Evolutionary conservation across 1,140 invertebrate species (phyloP), one percentile per base, ranked within the genome.

Genomic region (Halesus radiatus): DNA sequence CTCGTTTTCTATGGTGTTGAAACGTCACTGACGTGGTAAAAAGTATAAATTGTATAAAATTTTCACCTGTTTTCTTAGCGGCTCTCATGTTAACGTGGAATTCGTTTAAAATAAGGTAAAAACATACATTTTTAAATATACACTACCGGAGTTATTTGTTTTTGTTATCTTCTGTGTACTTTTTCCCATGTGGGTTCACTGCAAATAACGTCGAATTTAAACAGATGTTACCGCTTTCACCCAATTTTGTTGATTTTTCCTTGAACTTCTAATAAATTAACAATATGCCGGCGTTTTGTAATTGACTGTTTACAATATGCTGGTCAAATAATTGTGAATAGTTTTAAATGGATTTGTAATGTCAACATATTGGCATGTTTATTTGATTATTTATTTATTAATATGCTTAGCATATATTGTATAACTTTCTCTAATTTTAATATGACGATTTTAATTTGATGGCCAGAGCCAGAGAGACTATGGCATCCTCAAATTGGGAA

Each of bases 1-100:
- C 5, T 29, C 5, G 5, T 29, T 29, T 29, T 29, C 53, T n/a
- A 20, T 56, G 4, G 53, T n/a, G 4, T 20, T 13, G 53, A 56
- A 56, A 58, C 54, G 54, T 58, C 54, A 58, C 54, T 58, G 54
- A 58, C 54, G 54, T 58, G 54, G 32, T 58, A 58, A 22, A 8
- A 56, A 18, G 4, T 20, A 16, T 20, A 20, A 20, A 18, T 20
- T 20, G 53, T 20, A 16, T 18, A 4, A 56, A 22, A 8, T 58
- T 58, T 58, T 18, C 18, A 22, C 22, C 15, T 3, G 18, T 6
- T 8, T 58, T 20, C 54, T 3, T 18, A 3, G 13, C 54, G n/a
- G 54, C 54, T 1, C 22, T 58, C n/a, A 58, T 58, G 54, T n/a
- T 20, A 18, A 58, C 54, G 54, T 58, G 54, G 54, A 58, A 20